These are phyloP conservation scores for Caranx melampygus DNA, from an alignment of 2,113 vertebrate species.

Conservation along the genomic window DNA sequence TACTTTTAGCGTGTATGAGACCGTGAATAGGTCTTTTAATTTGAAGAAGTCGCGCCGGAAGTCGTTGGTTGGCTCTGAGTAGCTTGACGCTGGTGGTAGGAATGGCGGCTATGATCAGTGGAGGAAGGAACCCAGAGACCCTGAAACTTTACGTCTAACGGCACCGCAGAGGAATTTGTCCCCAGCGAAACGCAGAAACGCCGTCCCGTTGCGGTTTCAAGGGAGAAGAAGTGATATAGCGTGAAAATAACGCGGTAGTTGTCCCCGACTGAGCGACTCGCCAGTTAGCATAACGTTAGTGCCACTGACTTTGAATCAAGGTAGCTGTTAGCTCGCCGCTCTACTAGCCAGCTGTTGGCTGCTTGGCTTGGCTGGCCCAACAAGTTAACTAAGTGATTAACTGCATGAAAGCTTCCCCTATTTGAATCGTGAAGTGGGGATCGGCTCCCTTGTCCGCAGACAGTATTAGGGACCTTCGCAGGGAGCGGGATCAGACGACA, in stretches of 20 bases:
- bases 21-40: conserved; percentile 32
- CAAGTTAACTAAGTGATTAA: conserved; percentile 72
- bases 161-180: conserved; percentile 56
- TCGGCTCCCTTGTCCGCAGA: background rate
- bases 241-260: conserved; percentile 14
- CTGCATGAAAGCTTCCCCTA: conserved; percentile 33
- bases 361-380: conserved; percentile 68
- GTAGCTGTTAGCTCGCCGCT: conserved; percentile 71
- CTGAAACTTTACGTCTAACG: conserved; percentile 85
- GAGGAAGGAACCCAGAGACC: conserved; percentile 82
- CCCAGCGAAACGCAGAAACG: conserved; percentile 39
- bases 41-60: conserved; percentile 51
- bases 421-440: background rate
- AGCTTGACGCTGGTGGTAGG: conserved; percentile 67
- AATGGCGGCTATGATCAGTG: conserved; percentile 86
- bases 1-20: too few species aligned
- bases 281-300: conserved; percentile 69
- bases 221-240: conserved; percentile 31
- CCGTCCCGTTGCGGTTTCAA: conserved; percentile 26
- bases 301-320: conserved; percentile 79
- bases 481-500: conserved; percentile 28
- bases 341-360: conserved; percentile 74
- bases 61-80: background rate
- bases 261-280: conserved; percentile 47
- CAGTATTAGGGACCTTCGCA: conserved; percentile 13